Percentiles rank a stretch among this genome's conserved stretches.
Conservation (phyloP, 2,113 vertebrate species). For the Sapajus apella region DNA sequence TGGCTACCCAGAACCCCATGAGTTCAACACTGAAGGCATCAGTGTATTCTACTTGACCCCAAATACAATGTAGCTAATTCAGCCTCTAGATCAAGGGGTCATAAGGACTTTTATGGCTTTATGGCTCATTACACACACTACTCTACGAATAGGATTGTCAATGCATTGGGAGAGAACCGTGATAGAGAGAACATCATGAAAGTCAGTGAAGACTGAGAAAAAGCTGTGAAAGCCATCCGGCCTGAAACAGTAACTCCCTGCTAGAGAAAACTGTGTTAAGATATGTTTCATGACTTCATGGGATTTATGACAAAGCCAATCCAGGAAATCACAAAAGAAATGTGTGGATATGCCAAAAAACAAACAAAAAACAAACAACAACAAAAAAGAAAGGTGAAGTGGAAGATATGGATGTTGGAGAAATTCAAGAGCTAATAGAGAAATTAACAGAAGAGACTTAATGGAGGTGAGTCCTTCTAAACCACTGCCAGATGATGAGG, state of each 20-base stretch:
- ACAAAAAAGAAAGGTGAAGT: too few species aligned
- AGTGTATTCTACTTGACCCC: not conserved
- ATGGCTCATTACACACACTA: not conserved
- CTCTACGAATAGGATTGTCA: not conserved
- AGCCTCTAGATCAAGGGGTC: not conserved
- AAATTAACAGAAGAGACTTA: not conserved
- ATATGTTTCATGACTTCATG: not conserved
- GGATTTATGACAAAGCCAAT: not conserved
- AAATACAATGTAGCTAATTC: not conserved
- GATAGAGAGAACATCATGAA: not conserved
- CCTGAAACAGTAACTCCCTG: not conserved
- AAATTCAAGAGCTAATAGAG: not conserved
- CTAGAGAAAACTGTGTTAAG: not conserved
- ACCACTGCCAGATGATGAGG: not conserved
- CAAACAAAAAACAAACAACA: too few species aligned
- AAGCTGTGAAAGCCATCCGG: not conserved
- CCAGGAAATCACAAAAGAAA: not conserved
- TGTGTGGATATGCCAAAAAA: not conserved
- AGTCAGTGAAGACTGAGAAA: not conserved
- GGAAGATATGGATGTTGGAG: not conserved
- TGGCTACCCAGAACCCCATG: not conserved
- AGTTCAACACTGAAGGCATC: not conserved
- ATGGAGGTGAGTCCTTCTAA: not conserved
- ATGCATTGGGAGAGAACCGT: not conserved
- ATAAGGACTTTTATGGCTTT: not conserved